A percentile compares a stretch with the other conserved stretches of the same genome.
phyloP scores from a whole-genome alignment of 1,140 invertebrate species.

The Galleria mellonella region DNA sequence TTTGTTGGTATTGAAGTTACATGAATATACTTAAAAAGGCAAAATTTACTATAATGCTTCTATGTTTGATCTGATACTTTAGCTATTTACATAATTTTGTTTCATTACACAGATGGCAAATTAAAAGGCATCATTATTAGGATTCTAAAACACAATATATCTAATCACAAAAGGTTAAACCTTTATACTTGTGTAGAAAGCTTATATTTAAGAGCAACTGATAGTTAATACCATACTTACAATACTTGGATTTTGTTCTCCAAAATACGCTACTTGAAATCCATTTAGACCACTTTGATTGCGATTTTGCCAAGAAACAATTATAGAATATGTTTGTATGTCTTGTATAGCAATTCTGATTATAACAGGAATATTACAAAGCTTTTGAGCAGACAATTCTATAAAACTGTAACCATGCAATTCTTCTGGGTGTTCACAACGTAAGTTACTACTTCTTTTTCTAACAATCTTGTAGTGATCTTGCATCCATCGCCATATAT shows the following conservation, averaged over 20 bases:
- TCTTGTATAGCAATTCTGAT: constrained; percentile 89
- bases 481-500: constrained; percentile 90
- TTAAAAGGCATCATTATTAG: no score
- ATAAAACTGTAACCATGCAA: constrained; percentile 84
- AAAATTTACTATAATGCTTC: no score
- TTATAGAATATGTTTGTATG: constrained; percentile 90
- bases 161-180: neutral
- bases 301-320: constrained; percentile 91
- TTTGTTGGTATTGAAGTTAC: no score
- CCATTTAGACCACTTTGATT: constrained; percentile 90
- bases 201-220: no score
- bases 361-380: constrained; percentile 88
- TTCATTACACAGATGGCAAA: no score
- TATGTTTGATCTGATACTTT: no score
- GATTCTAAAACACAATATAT: neutral
- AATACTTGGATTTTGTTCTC: constrained; percentile 75
- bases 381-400: constrained; percentile 84
- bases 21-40: no score
- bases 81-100: no score
- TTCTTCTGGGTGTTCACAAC: constrained; percentile 86
- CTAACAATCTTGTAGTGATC: constrained; percentile 85
- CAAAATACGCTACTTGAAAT: constrained; percentile 90
- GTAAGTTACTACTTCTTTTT: constrained; percentile 75
- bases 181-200: no score
- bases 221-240: constrained; percentile 37